Evolutionary conservation across 2,888 invertebrate genomes (phyloP).

Genomic region (Hyles lineata): DNA sequence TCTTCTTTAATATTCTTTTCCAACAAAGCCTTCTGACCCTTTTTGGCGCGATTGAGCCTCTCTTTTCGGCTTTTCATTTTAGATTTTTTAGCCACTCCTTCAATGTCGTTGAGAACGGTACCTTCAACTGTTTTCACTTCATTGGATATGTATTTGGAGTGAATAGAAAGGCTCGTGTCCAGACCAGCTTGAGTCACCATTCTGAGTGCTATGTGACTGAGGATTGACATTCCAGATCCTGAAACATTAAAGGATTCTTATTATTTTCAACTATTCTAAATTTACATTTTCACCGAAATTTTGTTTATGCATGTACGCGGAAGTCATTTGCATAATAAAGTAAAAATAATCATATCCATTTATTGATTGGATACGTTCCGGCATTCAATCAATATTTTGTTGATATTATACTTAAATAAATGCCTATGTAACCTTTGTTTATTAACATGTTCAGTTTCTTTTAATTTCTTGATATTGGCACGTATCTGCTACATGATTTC

Average conservation of each 20-base stretch:
- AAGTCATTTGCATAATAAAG: too few species aligned
- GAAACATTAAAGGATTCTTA: slow-evolving; percentile 36
- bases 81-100: slow-evolving; percentile 69
- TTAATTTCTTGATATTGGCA: too few species aligned
- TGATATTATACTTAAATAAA: too few species aligned
- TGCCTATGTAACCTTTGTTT: too few species aligned
- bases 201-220: slow-evolving; percentile 90
- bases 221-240: slow-evolving; percentile 92
- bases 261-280: slow-evolving; percentile 19
- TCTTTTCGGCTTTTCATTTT: slow-evolving; percentile 77
- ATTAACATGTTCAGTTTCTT: too few species aligned
- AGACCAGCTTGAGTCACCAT: slow-evolving; percentile 89
- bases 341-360: too few species aligned
- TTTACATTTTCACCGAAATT: too few species aligned
- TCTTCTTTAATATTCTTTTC: slow-evolving; percentile 62
- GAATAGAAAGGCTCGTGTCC: slow-evolving; percentile 75
- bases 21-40: slow-evolving; percentile 61
- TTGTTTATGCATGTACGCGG: too few species aligned
- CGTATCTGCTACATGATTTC: too few species aligned
- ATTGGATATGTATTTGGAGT: slow-evolving; percentile 70
- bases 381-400: too few species aligned
- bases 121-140: slow-evolving; percentile 65
- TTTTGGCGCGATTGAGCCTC: slow-evolving; percentile 70
- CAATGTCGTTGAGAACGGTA: slow-evolving; percentile 67
- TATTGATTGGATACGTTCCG: too few species aligned